A percentile compares a stretch with the other conserved stretches of the same genome.
These are phyloP conservation scores for Electrona antarctica DNA, from an alignment of 2,113 vertebrate species.

Conservation along the genomic window DNA sequence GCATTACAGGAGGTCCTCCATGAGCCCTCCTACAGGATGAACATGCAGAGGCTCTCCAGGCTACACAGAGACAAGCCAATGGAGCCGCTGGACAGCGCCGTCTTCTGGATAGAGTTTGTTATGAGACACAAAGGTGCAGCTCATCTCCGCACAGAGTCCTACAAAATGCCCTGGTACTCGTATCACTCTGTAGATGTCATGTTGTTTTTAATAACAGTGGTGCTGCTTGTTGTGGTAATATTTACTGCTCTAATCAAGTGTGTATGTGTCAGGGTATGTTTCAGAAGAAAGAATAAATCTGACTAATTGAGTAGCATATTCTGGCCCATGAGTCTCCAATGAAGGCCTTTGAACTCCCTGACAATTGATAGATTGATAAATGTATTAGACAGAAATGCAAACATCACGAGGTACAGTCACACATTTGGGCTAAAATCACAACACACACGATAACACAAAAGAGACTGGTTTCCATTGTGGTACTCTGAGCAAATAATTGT, in stretches of 20 bases:
- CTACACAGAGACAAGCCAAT: constrained; percentile 73
- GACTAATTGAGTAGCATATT: constrained; percentile 42
- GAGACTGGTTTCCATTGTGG: too few relatives aligned
- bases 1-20: constrained; percentile 66
- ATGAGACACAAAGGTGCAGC: constrained; percentile 77
- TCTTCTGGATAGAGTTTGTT: constrained; percentile 81
- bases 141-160: constrained; percentile 70
- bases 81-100: constrained; percentile 66
- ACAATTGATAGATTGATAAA: too few relatives aligned
- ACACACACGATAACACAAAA: too few relatives aligned
- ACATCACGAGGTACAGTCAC: too few relatives aligned
- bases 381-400: too few relatives aligned
- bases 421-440: too few relatives aligned
- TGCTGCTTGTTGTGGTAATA: constrained; percentile 19
- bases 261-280: constrained; percentile 42
- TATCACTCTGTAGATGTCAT: constrained; percentile 73
- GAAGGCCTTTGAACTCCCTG: too few relatives aligned
- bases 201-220: constrained; percentile 34
- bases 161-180: constrained; percentile 72
- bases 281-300: constrained; percentile 50
- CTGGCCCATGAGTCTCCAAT: too few relatives aligned
- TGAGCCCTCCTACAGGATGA: constrained; percentile 68
- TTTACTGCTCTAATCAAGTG: constrained; percentile 30
- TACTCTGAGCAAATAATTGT: too few relatives aligned
- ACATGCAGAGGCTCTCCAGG: constrained; percentile 32